These are phyloP conservation scores for Passer domesticus DNA, from an alignment of 2,113 vertebrate species.

Conservation along the genomic window DNA sequence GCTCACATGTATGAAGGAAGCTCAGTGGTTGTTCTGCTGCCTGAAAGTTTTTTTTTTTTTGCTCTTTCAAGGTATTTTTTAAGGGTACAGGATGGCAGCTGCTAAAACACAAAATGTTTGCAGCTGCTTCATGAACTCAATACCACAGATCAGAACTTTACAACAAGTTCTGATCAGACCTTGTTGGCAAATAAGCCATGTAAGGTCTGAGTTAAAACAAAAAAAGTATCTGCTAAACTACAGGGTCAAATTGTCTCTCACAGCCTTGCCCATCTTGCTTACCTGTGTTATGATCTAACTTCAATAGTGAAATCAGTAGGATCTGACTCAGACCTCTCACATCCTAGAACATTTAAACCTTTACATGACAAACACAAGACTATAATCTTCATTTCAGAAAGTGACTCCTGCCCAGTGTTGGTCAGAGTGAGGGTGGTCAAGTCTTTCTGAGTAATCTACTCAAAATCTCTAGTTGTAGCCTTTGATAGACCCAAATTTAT, in stretches of 20 bases:
- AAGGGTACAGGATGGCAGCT: neutral
- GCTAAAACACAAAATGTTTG: neutral
- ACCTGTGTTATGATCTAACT: neutral
- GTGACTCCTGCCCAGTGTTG: neutral
- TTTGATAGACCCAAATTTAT: neutral
- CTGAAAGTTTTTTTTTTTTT: neutral
- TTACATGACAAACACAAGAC: neutral
- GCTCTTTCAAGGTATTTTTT: neutral
- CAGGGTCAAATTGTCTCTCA: neutral
- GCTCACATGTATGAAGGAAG: neutral
- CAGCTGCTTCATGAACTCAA: neutral
- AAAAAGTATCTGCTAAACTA: neutral
- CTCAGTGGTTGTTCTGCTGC: neutral
- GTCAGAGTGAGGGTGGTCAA: neutral
- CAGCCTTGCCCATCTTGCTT: neutral
- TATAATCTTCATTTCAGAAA: neutral
- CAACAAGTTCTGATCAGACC: neutral
- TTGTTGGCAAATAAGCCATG: neutral
- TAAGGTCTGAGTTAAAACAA: neutral
- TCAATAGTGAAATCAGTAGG: neutral
- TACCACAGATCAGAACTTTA: neutral
- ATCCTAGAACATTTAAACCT: neutral
- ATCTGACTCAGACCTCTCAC: neutral
- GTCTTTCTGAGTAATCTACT: neutral
- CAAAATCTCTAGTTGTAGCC: neutral